Evolutionary conservation across 2,113 vertebrate species (phyloP).

Genomic region (Haemorhous mexicanus): DNA sequence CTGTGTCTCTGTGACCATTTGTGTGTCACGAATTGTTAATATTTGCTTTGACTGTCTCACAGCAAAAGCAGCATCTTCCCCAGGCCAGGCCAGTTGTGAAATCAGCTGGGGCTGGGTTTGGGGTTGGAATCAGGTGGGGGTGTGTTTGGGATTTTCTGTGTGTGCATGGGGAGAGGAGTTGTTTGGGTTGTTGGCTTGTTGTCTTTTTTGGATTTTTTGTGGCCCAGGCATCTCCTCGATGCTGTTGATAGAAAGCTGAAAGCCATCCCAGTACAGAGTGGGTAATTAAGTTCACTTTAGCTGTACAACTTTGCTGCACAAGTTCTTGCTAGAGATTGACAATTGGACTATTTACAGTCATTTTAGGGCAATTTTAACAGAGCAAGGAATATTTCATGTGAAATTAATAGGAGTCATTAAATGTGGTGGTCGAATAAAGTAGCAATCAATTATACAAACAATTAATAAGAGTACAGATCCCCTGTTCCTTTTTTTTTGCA

Average conservation of each 20-base stretch:
- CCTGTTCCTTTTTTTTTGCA: not conserved
- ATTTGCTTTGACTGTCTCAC: not conserved
- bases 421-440: not conserved
- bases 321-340: not conserved
- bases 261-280: not conserved
- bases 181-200: too few relatives aligned
- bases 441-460: not conserved
- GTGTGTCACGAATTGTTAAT: not conserved
- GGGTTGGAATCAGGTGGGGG: too few relatives aligned
- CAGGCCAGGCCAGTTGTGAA: not conserved
- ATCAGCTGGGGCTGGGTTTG: too few relatives aligned
- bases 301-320: not conserved
- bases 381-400: not conserved
- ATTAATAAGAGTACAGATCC: not conserved
- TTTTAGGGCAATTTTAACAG: not conserved
- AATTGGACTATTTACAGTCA: not conserved
- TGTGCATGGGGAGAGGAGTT: not conserved
- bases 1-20: not conserved
- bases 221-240: not conserved
- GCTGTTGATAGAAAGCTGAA: not conserved
- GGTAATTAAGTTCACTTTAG: not conserved
- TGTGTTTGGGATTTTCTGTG: not conserved
- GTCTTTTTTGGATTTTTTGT: not conserved
- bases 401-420: not conserved
- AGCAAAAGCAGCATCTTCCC: not conserved